Evolutionary conservation across 2,888 invertebrate genomes (phyloP), one percentile per base, ranked within the genome.

Genomic region (Elmis aenea): DNA sequence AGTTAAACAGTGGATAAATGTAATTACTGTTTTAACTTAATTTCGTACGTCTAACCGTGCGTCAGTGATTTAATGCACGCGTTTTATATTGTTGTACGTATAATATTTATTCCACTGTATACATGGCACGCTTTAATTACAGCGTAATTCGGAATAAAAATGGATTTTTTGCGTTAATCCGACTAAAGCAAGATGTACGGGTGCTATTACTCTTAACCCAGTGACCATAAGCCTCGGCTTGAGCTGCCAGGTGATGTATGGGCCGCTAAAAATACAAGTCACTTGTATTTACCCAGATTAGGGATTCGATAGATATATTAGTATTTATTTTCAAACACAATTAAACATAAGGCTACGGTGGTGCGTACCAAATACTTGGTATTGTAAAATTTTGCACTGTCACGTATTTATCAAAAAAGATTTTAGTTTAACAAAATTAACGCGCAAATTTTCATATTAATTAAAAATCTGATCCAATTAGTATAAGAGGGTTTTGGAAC

Each of bases 401-500:
- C n/a, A n/a, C n/a, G n/a, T n/a, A n/a, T n/a, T n/a, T n/a, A n/a
- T n/a, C n/a, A n/a, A n/a, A n/a, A n/a, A n/a, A n/a, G n/a, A n/a
- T n/a, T n/a, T n/a, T n/a, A n/a, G n/a, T n/a, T n/a, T n/a, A n/a
- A 50, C 42, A 50, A 53, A 55, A 57, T 56, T 58, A 59, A 58
- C 52, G 58, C 54, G 59, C 58, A 59, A 62, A 67, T 66, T 66
- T 67, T 66, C 64, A 64, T 66, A 66, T 67, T 67, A 67, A 67
- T 67, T 67, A 67, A 66, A 66, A 67, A 66, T 64, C 63, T 62
- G 59, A 66, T 67, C 66, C 67, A 67, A 67, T 67, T 67, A 67
- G 61, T 59, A 57, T 54, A 54, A 59, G 59, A 59, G 61, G 61
- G 57, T 60, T 61, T 58, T 58, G 58, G 53, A 57, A 55, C 56